Percentiles rank a stretch among this genome's conserved stretches.
These are phyloP conservation scores for Patella vulgata DNA, from an alignment of 1,140 invertebrate genomes.

Conservation along the genomic window DNA sequence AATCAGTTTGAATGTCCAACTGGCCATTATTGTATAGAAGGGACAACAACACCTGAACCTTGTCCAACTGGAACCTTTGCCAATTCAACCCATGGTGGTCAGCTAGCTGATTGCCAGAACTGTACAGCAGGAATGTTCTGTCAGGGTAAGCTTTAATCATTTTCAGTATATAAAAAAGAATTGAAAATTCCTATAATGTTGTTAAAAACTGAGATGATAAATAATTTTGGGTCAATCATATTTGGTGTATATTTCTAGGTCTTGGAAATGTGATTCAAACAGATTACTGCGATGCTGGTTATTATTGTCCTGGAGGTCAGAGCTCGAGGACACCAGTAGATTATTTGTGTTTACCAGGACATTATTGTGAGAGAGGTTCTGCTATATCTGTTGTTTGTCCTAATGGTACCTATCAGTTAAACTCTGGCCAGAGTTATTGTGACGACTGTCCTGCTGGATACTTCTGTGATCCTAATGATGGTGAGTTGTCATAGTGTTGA, in stretches of 20 bases:
- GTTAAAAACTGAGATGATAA: too few species aligned
- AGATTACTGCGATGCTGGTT: conserved; percentile 53
- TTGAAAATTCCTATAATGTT: too few species aligned
- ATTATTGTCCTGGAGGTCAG: conserved; percentile 62
- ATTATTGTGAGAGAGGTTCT: conserved; percentile 53
- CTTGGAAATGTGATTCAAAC: conserved; percentile 43
- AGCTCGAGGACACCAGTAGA: conserved; percentile 46
- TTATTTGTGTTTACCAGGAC: conserved; percentile 52
- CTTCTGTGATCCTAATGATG: conserved; percentile 51
- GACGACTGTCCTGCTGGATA: conserved; percentile 54
- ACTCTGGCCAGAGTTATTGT: conserved; percentile 43
- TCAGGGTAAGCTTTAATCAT: conserved; percentile 42
- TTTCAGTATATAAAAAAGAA: too few species aligned
- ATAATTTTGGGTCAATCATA: too few species aligned
- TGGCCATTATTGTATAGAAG: conserved; percentile 57
- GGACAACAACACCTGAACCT: conserved; percentile 45
- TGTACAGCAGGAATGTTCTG: conserved; percentile 61
- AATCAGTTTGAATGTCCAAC: conserved; percentile 53
- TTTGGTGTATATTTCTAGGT: conserved; percentile 42
- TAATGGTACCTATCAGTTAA: conserved; percentile 60
- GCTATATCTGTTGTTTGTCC: conserved; percentile 45
- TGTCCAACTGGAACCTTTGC: conserved; percentile 61
- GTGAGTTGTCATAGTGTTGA: conserved; percentile 18
- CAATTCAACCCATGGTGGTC: conserved; percentile 32
- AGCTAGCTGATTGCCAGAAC: conserved; percentile 51